Base-by-base conservation (phyloP, 2,797 vertebrate genomes). In the Apogon hyalosoma region DNA sequence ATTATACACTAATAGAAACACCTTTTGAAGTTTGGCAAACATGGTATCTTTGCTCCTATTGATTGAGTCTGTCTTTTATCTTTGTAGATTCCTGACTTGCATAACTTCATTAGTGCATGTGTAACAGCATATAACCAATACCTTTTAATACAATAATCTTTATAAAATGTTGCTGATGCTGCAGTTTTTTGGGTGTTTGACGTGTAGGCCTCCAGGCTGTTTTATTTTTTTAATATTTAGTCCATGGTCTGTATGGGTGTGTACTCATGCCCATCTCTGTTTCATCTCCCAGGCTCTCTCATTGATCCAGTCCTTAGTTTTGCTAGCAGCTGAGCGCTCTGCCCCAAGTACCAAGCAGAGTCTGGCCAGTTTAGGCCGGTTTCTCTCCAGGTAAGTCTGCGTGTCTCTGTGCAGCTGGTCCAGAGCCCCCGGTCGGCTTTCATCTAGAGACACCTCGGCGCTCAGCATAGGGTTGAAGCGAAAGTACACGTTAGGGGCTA, bases 391-490 rank as follows among this genome's bases (percentile, higher is more conserved):
- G 75, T 95, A 94, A 6, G 53, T 58, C 67, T 89, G 82, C 9
- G 93, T 93, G 77, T 94, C 93, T 7, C 48, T 67, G 57, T 88
- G 83, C 52, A 94, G 83, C 77, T 88, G 88, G 38, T 91, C 84
- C 83, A 95, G 73, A 33, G 78, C 88, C 48, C 14, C 54, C 0
- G 88, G 80, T 0, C 92, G 87, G 79, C 91, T 93, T 80, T 94
- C 94, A 3, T 95, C 93, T 59, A 94, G 84, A 2, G 89, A 86
- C 18, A 94, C 93, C 36, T 83, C 55, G 1, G 83, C 77, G 1
- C 87, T 93, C 72, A 94, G 70, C 92, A 92, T 90, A 38, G 93
- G 93, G 81, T 94, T 95, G 71, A 94, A 94, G 64, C 93, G 89
- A 73, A 94, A 95, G 82, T 94, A 95, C 43, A 93, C 88, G 2